Conservation (phyloP, 2,888 invertebrate species). For the Epiblema foenella region DNA sequence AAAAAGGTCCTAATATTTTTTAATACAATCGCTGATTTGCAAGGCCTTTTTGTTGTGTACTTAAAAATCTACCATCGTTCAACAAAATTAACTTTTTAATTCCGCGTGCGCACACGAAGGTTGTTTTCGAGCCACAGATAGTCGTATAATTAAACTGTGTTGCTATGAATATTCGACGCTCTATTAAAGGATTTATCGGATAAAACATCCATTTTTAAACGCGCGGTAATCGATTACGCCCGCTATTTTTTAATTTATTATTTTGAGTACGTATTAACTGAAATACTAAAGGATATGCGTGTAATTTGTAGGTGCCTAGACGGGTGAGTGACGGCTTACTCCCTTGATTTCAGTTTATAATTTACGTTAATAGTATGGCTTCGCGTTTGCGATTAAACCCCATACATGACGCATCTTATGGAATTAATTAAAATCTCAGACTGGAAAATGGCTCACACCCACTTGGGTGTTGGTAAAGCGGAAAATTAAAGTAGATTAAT, state of each 20-base stretch:
- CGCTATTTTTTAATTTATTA: conserved; percentile 22
- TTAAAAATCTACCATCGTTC: conserved; percentile 24
- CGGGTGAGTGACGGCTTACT: conserved; percentile 41
- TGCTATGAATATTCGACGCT: conserved; percentile 48
- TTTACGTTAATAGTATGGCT: conserved; percentile 31
- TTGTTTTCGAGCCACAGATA: conserved; percentile 36
- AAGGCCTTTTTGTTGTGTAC: conserved; percentile 13
- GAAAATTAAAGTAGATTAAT: conserved; percentile 3
- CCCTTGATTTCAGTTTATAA: conserved; percentile 31
- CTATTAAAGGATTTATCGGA: conserved; percentile 41
- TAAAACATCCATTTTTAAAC: conserved; percentile 38
- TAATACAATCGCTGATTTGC: not conserved
- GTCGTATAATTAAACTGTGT: conserved; percentile 46
- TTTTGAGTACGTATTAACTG: conserved; percentile 27
- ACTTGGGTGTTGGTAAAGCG: not conserved
- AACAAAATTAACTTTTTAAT: conserved; percentile 41
- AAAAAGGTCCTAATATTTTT: not conserved
- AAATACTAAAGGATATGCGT: conserved; percentile 33
- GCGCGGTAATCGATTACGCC: conserved; percentile 39
- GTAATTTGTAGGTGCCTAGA: conserved; percentile 39
- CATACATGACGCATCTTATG: conserved; percentile 26
- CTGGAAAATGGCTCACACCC: conserved; percentile 7
- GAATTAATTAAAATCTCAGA: conserved; percentile 26
- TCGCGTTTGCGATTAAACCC: conserved; percentile 32
- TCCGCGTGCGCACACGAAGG: conserved; percentile 25